Evolutionary conservation across 2,888 invertebrate genomes (phyloP).

Genomic region (Lumbricus terrestris): DNA sequence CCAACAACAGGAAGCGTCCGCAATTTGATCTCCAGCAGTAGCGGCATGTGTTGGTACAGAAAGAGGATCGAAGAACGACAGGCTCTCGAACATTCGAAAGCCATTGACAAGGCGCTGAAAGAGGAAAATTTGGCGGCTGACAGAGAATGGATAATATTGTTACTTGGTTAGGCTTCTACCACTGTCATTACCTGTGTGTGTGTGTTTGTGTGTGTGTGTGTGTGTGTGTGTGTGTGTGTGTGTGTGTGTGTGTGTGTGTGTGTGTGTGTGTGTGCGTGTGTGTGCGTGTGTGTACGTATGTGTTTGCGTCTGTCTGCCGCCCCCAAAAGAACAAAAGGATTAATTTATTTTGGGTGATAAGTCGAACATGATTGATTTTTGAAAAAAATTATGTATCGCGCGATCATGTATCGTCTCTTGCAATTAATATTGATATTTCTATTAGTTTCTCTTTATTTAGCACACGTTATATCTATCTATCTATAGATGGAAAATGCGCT

Average conservation of each 20-base stretch:
- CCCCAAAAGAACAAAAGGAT: too few relatives aligned
- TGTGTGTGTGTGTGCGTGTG: too few relatives aligned
- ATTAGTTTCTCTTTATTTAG: neutral
- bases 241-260: too few relatives aligned
- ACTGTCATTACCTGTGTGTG: neutral
- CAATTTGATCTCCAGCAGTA: neutral
- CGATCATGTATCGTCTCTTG: neutral
- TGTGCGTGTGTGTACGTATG: too few relatives aligned
- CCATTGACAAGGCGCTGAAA: constrained; percentile 95
- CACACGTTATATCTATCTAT: too few relatives aligned
- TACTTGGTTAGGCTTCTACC: constrained; percentile 74
- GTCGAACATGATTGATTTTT: neutral
- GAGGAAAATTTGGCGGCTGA: constrained; percentile 90
- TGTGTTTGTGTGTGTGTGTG: neutral
- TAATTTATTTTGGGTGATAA: too few relatives aligned
- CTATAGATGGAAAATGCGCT: too few relatives aligned
- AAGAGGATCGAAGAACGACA: constrained; percentile 99
- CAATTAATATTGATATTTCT: neutral
- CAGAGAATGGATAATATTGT: constrained; percentile 95
- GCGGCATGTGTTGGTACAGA: neutral
- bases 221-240: too few relatives aligned
- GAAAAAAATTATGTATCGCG: too few relatives aligned
- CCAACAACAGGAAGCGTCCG: too few relatives aligned
- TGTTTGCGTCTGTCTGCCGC: too few relatives aligned
- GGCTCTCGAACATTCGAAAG: constrained; percentile 93